Percentiles rank a stretch among this genome's conserved stretches.
Conservation (phyloP, 2,113 vertebrate species). For the Centropus bengalensis region DNA sequence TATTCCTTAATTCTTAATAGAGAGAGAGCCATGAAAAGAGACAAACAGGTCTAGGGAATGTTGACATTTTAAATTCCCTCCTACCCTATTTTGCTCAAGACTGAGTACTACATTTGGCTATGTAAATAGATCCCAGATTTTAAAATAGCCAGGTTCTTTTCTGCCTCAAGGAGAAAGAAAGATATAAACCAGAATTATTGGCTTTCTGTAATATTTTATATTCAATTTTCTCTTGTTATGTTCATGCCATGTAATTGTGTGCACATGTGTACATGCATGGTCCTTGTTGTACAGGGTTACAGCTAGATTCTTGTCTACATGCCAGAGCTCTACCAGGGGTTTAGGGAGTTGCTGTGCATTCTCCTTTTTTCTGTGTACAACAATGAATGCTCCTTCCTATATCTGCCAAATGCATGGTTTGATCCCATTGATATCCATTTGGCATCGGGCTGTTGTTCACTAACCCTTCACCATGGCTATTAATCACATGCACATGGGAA, state of each 20-base stretch:
- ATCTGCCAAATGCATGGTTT: conserved; percentile 40
- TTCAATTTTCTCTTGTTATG: conserved; percentile 60
- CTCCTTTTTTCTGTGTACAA: conserved; percentile 24
- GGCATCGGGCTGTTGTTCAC: conserved; percentile 22
- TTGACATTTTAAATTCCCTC: conserved; percentile 58
- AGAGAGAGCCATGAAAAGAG: conserved; percentile 7
- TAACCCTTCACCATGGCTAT: conserved; percentile 21
- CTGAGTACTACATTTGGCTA: conserved; percentile 48
- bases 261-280: conserved; percentile 63
- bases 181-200: conserved; percentile 67
- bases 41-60: conserved; percentile 39
- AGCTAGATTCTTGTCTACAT: conserved; percentile 29
- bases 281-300: conserved; percentile 54
- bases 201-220: conserved; percentile 70
- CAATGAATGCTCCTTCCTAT: conserved; percentile 25
- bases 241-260: conserved; percentile 63
- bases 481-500: conserved; percentile 17
- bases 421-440: conserved; percentile 53
- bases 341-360: not conserved
- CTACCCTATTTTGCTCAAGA: conserved; percentile 41
- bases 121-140: conserved; percentile 61
- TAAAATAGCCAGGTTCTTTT: conserved; percentile 63
- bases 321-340: conserved; percentile 40
- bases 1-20: not conserved
- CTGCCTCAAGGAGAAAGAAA: conserved; percentile 59